Evolutionary conservation across 2,797 vertebrate genomes (phyloP).

Genomic region (Tragopan temminckii): DNA sequence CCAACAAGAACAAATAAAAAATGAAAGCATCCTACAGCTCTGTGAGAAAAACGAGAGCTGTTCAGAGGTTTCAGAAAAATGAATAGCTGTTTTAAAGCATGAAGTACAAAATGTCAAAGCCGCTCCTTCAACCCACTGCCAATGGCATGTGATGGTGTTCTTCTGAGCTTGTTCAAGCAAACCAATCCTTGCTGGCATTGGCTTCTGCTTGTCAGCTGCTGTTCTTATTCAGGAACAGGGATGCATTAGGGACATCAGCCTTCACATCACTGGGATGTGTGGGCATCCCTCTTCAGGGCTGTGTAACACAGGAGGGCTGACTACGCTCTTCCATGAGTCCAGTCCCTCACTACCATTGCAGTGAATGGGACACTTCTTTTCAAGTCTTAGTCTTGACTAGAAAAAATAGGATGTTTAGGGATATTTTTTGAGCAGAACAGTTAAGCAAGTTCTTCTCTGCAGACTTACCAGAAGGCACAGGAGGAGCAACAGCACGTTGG

Average conservation of each 20-base stretch:
- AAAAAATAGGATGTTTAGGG: background rate
- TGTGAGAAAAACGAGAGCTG: background rate
- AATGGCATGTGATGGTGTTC: background rate
- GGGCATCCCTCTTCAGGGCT: background rate
- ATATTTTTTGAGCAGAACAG: background rate
- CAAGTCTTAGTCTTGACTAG: background rate
- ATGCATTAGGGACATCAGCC: background rate
- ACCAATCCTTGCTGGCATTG: background rate
- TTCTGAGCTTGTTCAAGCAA: background rate
- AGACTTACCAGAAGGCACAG: background rate
- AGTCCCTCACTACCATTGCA: background rate
- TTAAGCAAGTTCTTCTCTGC: background rate
- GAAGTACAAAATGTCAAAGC: background rate
- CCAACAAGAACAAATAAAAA: background rate
- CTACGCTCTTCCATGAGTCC: background rate
- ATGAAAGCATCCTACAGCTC: background rate
- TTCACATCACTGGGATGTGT: background rate
- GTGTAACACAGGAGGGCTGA: background rate
- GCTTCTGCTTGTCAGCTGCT: constrained; percentile 22
- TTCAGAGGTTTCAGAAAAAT: background rate
- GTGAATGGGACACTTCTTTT: background rate
- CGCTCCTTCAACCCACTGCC: background rate
- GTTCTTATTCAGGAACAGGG: background rate
- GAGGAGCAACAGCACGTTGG: background rate
- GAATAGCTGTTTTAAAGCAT: background rate